phyloP scores from a whole-genome alignment of 2,888 invertebrate genomes.

The Leucoma salicis region DNA sequence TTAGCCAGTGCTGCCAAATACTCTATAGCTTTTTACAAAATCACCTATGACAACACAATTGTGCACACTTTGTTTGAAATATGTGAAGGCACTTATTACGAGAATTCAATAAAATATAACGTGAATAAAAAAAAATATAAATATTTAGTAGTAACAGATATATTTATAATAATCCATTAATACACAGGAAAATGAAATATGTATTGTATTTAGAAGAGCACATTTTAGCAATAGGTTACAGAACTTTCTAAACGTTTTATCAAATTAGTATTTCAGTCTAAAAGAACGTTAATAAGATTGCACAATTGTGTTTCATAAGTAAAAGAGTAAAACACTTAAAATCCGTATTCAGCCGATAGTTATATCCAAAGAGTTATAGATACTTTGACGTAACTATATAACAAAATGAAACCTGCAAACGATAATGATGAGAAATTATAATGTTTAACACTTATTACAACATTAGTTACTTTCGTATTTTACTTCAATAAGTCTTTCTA shows the following conservation, averaged over 20 bases:
- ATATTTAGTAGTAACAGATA: neutral
- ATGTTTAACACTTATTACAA: slow-evolving; percentile 73
- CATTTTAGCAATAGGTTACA: neutral
- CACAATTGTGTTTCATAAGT: slow-evolving; percentile 22
- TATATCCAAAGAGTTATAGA: slow-evolving; percentile 23
- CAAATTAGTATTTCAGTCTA: no score
- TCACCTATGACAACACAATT: slow-evolving; percentile 18
- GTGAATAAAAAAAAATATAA: neutral
- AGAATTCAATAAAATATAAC: slow-evolving; percentile 24
- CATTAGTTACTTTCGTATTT: slow-evolving; percentile 79
- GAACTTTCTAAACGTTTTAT: neutral
- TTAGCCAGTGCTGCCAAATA: slow-evolving; percentile 43
- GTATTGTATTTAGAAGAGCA: neutral
- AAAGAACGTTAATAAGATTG: slow-evolving; percentile 13
- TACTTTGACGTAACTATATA: slow-evolving; percentile 17
- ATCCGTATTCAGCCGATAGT: slow-evolving; percentile 38
- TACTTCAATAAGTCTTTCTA: slow-evolving; percentile 82
- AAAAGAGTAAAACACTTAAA: slow-evolving; percentile 9
- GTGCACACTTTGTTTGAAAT: slow-evolving; percentile 49
- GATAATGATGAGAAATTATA: slow-evolving; percentile 55
- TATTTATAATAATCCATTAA: neutral
- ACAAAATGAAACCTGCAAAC: slow-evolving; percentile 33
- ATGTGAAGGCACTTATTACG: slow-evolving; percentile 74
- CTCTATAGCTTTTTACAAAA: slow-evolving; percentile 24
- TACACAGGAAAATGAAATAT: neutral